Percentiles rank a stretch among this genome's conserved stretches.
phyloP scores from a whole-genome alignment of 1,140 invertebrate species.

The Musca domestica region DNA sequence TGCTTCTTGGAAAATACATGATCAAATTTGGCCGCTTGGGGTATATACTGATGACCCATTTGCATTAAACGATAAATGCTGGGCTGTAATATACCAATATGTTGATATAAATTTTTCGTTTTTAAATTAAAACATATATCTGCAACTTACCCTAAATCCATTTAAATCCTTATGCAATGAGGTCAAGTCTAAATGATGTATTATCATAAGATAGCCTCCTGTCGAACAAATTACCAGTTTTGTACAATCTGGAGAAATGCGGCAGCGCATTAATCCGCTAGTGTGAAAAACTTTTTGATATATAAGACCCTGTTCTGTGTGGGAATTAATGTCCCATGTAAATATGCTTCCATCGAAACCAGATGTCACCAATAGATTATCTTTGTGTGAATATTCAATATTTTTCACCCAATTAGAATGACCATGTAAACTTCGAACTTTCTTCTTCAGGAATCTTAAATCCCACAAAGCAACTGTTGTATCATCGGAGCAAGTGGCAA shows the following conservation, averaged over 20 bases:
- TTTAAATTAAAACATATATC: too few relatives aligned
- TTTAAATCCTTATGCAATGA: conserved; percentile 76
- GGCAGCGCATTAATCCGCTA: conserved; percentile 76
- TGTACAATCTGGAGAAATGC: conserved; percentile 77
- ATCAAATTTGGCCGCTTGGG: conserved; percentile 73
- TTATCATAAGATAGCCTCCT: conserved; percentile 83
- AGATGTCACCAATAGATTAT: conserved; percentile 83
- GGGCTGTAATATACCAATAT: conserved; percentile 62
- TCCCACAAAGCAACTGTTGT: conserved; percentile 91
- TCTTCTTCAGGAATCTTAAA: conserved; percentile 75
- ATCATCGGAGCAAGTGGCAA: conserved; percentile 93
- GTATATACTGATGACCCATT: conserved; percentile 75
- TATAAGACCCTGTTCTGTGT: conserved; percentile 72
- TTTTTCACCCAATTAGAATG: conserved; percentile 97
- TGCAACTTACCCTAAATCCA: conserved; percentile 77
- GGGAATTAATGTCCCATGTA: conserved; percentile 92
- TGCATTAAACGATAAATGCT: conserved; percentile 89
- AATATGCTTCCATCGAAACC: conserved; percentile 92
- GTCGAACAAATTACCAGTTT: conserved; percentile 91
- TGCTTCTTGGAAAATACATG: conserved; percentile 74
- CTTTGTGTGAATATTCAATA: conserved; percentile 87
- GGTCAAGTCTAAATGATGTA: conserved; percentile 82
- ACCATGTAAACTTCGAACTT: conserved; percentile 74
- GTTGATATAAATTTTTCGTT: neutral
- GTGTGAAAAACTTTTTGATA: conserved; percentile 79